Conservation (phyloP, 2,888 invertebrate genomes). For the Malthinus flaveolus region DNA sequence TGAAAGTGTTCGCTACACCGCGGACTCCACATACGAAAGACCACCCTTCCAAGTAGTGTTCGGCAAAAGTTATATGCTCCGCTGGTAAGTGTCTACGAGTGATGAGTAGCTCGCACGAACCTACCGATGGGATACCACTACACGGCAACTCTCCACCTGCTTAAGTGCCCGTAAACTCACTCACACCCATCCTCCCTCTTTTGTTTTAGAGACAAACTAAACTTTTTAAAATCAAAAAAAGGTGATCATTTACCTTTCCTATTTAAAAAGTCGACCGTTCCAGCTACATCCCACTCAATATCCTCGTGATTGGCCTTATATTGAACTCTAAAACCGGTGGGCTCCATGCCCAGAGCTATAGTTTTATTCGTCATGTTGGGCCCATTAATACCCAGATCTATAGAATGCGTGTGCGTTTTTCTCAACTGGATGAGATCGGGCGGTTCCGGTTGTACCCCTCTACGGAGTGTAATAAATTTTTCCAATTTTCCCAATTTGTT, state of each 20-base stretch:
- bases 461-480: slow-evolving; percentile 55
- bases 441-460: slow-evolving; percentile 59
- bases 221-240: too few species aligned
- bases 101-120: too few species aligned
- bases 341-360: slow-evolving; percentile 42
- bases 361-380: slow-evolving; percentile 36
- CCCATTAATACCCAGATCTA: slow-evolving; percentile 44
- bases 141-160: too few species aligned
- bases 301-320: slow-evolving; percentile 36
- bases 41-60: too few species aligned
- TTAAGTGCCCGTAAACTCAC: too few species aligned
- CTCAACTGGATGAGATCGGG: slow-evolving; percentile 49
- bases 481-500: slow-evolving; percentile 59
- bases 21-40: too few species aligned
- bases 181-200: too few species aligned
- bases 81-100: too few species aligned
- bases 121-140: too few species aligned
- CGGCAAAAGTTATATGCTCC: too few species aligned
- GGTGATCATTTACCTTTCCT: slow-evolving; percentile 17
- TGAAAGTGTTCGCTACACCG: too few species aligned
- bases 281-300: slow-evolving; percentile 15
- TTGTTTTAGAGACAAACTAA: too few species aligned
- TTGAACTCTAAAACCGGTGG: slow-evolving; percentile 43
- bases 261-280: slow-evolving; percentile 13
- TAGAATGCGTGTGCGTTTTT: slow-evolving; percentile 40